Evolutionary conservation across 2,888 invertebrate species (phyloP), one percentile per base, ranked within the genome.

Genomic region (Tenodera sinensis): DNA sequence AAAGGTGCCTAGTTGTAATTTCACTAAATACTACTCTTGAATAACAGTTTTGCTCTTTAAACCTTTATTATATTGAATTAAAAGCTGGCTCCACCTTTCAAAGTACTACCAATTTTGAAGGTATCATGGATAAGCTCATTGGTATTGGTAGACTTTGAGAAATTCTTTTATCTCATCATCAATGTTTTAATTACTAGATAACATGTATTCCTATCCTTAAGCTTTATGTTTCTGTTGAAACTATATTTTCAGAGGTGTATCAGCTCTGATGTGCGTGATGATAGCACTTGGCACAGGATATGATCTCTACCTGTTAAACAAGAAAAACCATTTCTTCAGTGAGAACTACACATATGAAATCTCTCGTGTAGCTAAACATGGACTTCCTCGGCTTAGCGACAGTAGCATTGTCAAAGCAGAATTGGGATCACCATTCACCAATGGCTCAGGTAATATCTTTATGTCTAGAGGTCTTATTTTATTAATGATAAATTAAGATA

Each of bases 281-380:
- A 94, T 97, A 92, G 92, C 95, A 28, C 92, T 94, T 15, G 97
- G 97, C 3, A 97, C 97, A 0, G 93, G 94, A 0, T 97, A 97
- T 93, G 97, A 97, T 93, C 93, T 96, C 92, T 95, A 94, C 83
- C 28, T 90, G 42, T 71, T 87, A 27, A 92, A 93, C 92, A 93
- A 91, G 88, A 86, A 83, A 81, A 85, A 81, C 3, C 87, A 89
- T 83, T 90, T 89, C 84, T 88, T 89, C 87, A 83, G 47, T 30
- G 89, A 88, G 81, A 90, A 87, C 89, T 90, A 88, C 88, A 90
- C 88, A 28, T 90, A 85, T 86, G 91, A 88, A 34, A 89, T 89
- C 83, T 87, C 90, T 34, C 83, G 71, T 83, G 88, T 84, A 42
- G 85, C 20, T 25, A 71, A 71, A 71, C 54, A n/a, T 83, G 82